Conservation (phyloP, 1,140 invertebrate genomes). For the Eueides isabella region DNA sequence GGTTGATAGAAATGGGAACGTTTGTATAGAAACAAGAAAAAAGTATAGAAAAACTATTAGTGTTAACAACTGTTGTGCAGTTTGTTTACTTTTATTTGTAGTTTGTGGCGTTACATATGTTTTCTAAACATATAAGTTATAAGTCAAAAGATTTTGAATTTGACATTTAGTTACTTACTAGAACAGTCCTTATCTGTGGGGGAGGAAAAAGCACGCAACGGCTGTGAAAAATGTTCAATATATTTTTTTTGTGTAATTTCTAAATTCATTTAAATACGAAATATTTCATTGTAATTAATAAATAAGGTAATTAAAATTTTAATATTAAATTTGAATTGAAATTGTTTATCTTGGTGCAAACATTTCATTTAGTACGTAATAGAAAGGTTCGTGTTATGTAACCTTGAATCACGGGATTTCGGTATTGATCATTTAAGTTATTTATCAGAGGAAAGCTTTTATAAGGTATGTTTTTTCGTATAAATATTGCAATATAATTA, state of each 20-base stretch:
- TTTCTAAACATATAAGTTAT: background rate
- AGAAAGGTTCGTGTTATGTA: conserved; percentile 77
- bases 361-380: conserved; percentile 56
- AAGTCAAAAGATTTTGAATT: conserved; percentile 4
- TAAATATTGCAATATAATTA: conserved; percentile 17
- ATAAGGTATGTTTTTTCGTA: conserved; percentile 41
- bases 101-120: background rate
- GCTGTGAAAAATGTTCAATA: conserved; percentile 53
- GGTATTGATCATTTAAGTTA: conserved; percentile 66
- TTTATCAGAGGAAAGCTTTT: conserved; percentile 41
- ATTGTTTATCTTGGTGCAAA: conserved; percentile 40
- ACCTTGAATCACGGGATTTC: conserved; percentile 78
- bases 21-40: too few relatives aligned
- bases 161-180: too few relatives aligned
- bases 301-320: conserved; percentile 62
- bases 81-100: too few relatives aligned
- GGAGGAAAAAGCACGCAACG: conserved; percentile 56
- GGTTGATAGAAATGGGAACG: too few relatives aligned
- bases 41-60: too few relatives aligned
- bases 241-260: conserved; percentile 63
- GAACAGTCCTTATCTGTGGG: conserved; percentile 45
- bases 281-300: conserved; percentile 38
- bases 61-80: too few relatives aligned
- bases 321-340: conserved; percentile 38
- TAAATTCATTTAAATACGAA: conserved; percentile 63